Evolutionary conservation across 35 echinoderm and acorn worm species (phyloP), one percentile per base, ranked within the genome.

Genomic region (Heliocidaris tuberculata): DNA sequence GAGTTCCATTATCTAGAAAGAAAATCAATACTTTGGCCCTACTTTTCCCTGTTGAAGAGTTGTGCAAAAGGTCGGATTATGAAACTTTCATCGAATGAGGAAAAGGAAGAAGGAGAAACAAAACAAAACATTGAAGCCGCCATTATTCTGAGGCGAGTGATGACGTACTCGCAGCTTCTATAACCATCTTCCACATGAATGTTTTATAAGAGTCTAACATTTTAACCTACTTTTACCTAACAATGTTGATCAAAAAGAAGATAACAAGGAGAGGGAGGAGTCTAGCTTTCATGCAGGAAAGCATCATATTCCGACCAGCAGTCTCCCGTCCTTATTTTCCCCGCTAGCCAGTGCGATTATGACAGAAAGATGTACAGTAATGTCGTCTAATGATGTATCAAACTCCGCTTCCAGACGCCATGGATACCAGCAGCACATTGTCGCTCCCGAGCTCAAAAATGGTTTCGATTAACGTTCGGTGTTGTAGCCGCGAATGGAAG

Each of bases 371-470:
- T 7, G 65, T 78, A 78, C 7, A n/a, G 65, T 4, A 78, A 42
- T 89, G 87, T 89, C 87, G 47, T 27, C 21, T 27, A 78, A 78
- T 78, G 27, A 78, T 89, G 87, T 89, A 32, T 89, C 87, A 48
- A 47, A 89, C 31, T 48, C 87, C 87, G 3, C 87, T 32, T 9
- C 87, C 87, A 89, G 87, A 89, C 87, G 87, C 31, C 87, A 89
- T 89, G 31, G 32, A 89, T 32, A 89, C 87, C 47, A n/a, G 87
- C 47, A 48, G 87, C 31, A 89, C 87, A 89, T 89, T 89, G 31
- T 89, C 15, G 32, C 31, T 89, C 87, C 31, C 7, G 15, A 32
- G 31, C 87, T 89, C 30, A 89, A 48, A 9, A 19, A 48, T 30
- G 87, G 31, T 89, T 32, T 89, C 47, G 24, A 89, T 89, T 47